A percentile compares a stretch with the other conserved stretches of the same genome.
These are phyloP conservation scores for Siphamia tubifer DNA, from an alignment of 2,113 vertebrate genomes.

Conservation along the genomic window DNA sequence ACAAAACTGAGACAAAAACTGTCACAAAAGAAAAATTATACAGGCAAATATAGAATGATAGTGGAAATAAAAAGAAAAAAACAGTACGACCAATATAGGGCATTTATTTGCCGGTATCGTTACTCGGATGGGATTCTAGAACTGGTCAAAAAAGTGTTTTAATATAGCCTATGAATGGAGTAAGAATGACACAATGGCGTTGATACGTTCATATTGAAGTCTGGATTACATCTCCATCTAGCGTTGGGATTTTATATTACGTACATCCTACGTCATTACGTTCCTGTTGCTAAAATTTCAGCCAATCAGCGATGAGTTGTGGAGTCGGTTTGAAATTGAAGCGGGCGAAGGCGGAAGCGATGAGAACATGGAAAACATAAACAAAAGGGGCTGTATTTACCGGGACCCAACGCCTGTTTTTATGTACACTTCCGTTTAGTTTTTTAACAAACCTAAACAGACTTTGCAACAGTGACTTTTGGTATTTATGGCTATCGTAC, in stretches of 20 bases:
- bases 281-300: neutral
- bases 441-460: no score
- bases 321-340: conserved; percentile 75
- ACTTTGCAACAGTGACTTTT: no score
- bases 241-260: neutral
- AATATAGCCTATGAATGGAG: no score
- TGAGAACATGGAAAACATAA: conserved; percentile 32
- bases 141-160: no score
- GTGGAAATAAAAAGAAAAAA: no score
- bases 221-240: conserved; percentile 32
- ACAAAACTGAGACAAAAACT: no score
- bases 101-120: no score
- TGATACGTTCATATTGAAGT: neutral
- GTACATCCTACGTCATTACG: conserved; percentile 25
- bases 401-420: neutral
- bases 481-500: neutral
- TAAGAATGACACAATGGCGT: no score
- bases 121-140: no score
- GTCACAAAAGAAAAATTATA: no score
- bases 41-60: no score
- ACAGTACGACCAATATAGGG: no score
- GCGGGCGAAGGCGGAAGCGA: conserved; percentile 71
- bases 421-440: neutral
- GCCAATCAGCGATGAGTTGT: conserved; percentile 58
- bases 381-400: conserved; percentile 28